phyloP scores from a whole-genome alignment of 2,888 invertebrate genomes.

The Drosophila sordidula region DNA sequence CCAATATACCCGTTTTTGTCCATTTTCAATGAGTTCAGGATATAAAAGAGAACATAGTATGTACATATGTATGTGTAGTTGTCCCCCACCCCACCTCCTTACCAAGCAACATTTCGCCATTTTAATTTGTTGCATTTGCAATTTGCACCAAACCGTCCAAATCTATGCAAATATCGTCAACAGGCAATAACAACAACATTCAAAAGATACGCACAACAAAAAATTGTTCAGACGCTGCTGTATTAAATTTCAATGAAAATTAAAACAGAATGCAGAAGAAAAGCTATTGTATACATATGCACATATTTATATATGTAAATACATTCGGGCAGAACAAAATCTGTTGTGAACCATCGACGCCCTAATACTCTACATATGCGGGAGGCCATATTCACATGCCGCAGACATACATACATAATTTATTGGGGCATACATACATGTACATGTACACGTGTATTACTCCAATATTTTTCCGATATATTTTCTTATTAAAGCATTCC shows the following conservation, averaged over 20 bases:
- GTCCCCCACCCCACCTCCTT: background rate
- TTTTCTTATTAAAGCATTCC: no score
- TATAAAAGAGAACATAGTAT: background rate
- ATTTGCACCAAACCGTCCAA: conserved; percentile 45
- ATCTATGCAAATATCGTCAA: conserved; percentile 48
- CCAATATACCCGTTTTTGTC: no score
- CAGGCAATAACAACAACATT: conserved; percentile 3
- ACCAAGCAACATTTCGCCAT: conserved; percentile 35
- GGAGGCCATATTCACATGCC: background rate
- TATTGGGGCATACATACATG: background rate
- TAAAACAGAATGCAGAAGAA: conserved; percentile 48
- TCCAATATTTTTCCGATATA: no score
- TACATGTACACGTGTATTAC: background rate
- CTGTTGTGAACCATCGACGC: conserved; percentile 16
- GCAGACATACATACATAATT: conserved; percentile 4
- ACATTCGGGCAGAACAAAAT: conserved; percentile 7
- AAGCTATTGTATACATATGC: conserved; percentile 20
- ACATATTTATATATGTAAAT: conserved; percentile 39
- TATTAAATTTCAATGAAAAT: conserved; percentile 70
- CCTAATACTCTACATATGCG: conserved; percentile 30
- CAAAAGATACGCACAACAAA: conserved; percentile 38
- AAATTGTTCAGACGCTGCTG: conserved; percentile 30
- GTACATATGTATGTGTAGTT: background rate
- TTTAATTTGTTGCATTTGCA: conserved; percentile 44
- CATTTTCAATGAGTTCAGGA: no score